phyloP scores from a whole-genome alignment of 2,888 invertebrate genomes.

The Choristoneura rosaceana region DNA sequence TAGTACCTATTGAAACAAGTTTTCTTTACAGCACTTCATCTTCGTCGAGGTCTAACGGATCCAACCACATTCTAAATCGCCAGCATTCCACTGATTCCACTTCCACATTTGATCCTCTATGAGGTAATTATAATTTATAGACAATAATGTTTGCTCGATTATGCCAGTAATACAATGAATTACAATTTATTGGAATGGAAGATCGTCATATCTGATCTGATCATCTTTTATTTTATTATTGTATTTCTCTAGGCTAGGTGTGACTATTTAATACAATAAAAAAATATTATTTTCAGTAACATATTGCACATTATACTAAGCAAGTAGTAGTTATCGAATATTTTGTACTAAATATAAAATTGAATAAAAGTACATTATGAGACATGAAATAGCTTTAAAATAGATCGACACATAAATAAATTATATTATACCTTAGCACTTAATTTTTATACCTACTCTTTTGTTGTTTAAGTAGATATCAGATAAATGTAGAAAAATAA shows the following conservation, averaged over 20 bases:
- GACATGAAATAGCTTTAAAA: slow-evolving; percentile 39
- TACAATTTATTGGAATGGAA: neutral
- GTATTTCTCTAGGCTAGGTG: neutral
- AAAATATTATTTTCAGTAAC: slow-evolving; percentile 25
- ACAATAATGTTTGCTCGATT: neutral
- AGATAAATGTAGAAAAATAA: slow-evolving; percentile 2
- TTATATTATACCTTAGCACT: slow-evolving; percentile 16
- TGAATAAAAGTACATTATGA: slow-evolving; percentile 33
- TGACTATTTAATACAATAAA: slow-evolving; percentile 12
- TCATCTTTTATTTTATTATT: slow-evolving; percentile 3
- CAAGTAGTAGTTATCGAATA: slow-evolving; percentile 39
- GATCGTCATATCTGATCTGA: neutral
- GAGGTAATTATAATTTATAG: slow-evolving; percentile 42
- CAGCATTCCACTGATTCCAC: slow-evolving; percentile 65
- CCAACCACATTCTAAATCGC: slow-evolving; percentile 58
- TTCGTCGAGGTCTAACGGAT: slow-evolving; percentile 67
- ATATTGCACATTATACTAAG: slow-evolving; percentile 33
- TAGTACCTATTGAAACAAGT: too few species aligned
- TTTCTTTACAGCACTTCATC: slow-evolving; percentile 69
- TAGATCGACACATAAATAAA: slow-evolving; percentile 21
- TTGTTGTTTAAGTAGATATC: slow-evolving; percentile 3
- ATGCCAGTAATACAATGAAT: neutral
- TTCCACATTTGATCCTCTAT: slow-evolving; percentile 68
- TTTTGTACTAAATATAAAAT: slow-evolving; percentile 38
- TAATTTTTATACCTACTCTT: slow-evolving; percentile 27